Conservation (phyloP, 2,113 vertebrate genomes). For the Trichomycterus rosablanca region DNA sequence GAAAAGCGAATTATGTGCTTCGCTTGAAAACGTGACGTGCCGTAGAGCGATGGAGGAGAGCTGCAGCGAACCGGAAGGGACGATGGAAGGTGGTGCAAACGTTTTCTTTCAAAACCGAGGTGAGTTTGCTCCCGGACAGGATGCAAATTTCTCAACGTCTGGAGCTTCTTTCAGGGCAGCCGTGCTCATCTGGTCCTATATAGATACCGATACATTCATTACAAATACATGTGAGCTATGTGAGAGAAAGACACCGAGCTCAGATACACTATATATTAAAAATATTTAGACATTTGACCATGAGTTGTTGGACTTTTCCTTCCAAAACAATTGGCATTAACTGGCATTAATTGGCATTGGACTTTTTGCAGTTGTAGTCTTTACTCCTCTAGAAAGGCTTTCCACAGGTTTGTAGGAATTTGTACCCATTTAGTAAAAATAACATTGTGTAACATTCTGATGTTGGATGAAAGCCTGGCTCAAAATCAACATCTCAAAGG, state of each 20-base stretch:
- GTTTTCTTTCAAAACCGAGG: conserved; percentile 5
- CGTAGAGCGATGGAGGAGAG: not conserved
- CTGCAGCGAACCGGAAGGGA: not conserved
- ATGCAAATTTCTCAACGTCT: conserved; percentile 1
- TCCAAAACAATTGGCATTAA: too few relatives aligned
- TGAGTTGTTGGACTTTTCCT: too few relatives aligned
- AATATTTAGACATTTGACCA: too few relatives aligned
- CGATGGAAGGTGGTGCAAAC: not conserved
- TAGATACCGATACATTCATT: not conserved
- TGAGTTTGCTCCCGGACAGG: not conserved
- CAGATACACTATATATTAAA: too few relatives aligned
- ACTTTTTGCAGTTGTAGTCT: too few relatives aligned
- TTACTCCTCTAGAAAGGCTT: too few relatives aligned
- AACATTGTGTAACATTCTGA: too few relatives aligned
- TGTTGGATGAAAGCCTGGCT: too few relatives aligned
- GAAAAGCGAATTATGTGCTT: conserved; percentile 30
- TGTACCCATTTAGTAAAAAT: too few relatives aligned
- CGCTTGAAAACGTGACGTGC: not conserved
- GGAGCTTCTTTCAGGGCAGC: not conserved
- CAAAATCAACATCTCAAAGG: too few relatives aligned
- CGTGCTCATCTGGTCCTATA: not conserved
- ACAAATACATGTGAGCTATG: not conserved
- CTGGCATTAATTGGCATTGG: too few relatives aligned
- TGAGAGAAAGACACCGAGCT: not conserved
- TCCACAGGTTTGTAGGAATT: too few relatives aligned